Evolutionary conservation across 2,888 invertebrate genomes (phyloP), one percentile per base, ranked within the genome.

Genomic region (Andrena bicolor): DNA sequence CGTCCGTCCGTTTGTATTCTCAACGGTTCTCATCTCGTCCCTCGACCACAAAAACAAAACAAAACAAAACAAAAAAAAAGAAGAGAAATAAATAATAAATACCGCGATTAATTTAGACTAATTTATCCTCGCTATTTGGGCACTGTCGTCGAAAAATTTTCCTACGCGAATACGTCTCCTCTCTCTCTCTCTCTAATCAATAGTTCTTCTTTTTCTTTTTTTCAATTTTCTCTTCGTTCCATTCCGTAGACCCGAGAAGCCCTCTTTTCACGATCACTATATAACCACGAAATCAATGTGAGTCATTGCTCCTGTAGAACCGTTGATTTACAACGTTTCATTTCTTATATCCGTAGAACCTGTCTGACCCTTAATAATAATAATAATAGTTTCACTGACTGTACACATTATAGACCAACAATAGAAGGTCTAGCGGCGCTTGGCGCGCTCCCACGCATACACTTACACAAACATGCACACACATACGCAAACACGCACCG

Each of bases 371-470:
- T 93, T 94, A 94, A 93, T 93, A 93, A 93, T 94, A 93, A 92
- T 93, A 93, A 93, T 93, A 94, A 93, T 94, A 94, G 92, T 93
- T 93, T 94, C 92, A 93, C 93, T 93, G 94, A 94, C 94, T 94
- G 93, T 94, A 94, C 93, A 94, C 92, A 91, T 94, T 93, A 94
- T 93, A 93, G 94, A 93, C 94, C 94, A 93, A 93, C 93, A 93
- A 94, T 93, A 93, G 92, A 91, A 92, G 93, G 93, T 93, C 93
- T 93, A 91, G 90, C 88, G 86, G 91, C 93, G 92, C 92, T 91
- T 90, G 87, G 91, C 93, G 92, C 92, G 88, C 90, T 90, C 84
- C 88, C 84, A 85, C 81, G 77, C 85, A 85, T 86, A 82, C 79
- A 74, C 28, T 51, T n/a, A 66, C 49, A 32, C 23, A 66, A 61